phyloP scores from a whole-genome alignment of 2,888 invertebrate genomes.

The Dasysyrphus tricinctus region DNA sequence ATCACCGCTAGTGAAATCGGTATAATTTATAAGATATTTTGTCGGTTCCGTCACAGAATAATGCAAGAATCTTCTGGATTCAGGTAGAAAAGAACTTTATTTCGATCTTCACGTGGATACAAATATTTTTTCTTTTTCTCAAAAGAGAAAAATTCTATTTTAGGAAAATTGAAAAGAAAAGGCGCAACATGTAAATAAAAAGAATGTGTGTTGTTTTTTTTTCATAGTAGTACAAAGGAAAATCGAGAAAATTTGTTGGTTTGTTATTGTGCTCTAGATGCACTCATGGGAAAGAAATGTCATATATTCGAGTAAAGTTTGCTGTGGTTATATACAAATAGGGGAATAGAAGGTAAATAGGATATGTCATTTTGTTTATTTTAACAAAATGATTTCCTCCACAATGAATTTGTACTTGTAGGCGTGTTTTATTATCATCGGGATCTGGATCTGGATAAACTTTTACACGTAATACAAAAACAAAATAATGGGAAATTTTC shows the following conservation, averaged over 20 bases:
- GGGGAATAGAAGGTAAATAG: neutral
- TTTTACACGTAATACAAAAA: no score
- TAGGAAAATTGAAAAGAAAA: constrained; percentile 41
- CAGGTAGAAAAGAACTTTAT: constrained; percentile 34
- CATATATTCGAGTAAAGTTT: constrained; percentile 18
- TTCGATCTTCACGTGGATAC: constrained; percentile 33
- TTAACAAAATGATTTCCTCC: no score
- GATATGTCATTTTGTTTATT: no score
- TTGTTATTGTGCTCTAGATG: constrained; percentile 66
- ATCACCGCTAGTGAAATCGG: constrained; percentile 38
- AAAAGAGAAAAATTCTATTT: constrained; percentile 57
- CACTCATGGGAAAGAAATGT: constrained; percentile 46
- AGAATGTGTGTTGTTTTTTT: constrained; percentile 6
- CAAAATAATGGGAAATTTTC: no score
- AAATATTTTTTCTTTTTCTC: constrained; percentile 43
- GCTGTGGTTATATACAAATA: neutral
- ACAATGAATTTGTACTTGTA: no score
- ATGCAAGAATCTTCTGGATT: constrained; percentile 66
- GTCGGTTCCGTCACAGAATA: constrained; percentile 25
- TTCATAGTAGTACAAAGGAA: constrained; percentile 24
- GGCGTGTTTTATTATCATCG: no score
- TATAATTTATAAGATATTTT: constrained; percentile 39
- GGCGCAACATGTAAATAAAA: constrained; percentile 65
- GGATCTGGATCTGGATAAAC: no score
- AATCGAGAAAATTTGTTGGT: constrained; percentile 37